Conservation (phyloP, 2,113 vertebrate genomes). For the Onychorhynchus coronatus region DNA sequence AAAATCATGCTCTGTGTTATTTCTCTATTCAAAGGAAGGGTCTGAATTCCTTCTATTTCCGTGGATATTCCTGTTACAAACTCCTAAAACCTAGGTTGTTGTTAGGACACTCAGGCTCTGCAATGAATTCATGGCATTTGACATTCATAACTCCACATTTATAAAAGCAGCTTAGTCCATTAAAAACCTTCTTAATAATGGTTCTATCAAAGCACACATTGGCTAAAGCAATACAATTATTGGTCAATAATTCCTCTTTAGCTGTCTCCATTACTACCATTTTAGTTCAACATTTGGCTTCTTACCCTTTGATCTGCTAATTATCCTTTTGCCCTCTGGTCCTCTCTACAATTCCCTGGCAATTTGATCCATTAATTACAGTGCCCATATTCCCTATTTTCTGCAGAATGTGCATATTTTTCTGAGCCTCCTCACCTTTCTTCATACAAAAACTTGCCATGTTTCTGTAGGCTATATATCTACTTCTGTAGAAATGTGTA, state of each 20-base stretch:
- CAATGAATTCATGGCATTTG: background rate
- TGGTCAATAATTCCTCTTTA: slow-evolving; percentile 57
- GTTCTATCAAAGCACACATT: background rate
- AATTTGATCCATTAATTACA: slow-evolving; percentile 58
- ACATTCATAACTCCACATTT: background rate
- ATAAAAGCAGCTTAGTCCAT: background rate
- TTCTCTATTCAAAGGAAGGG: background rate
- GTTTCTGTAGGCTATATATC: background rate
- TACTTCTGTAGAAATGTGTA: background rate
- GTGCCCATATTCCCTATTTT: background rate
- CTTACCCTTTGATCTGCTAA: slow-evolving; percentile 55
- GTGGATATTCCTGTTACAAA: background rate
- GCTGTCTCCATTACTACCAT: background rate
- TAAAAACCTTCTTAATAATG: slow-evolving; percentile 36
- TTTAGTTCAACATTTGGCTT: slow-evolving; percentile 37
- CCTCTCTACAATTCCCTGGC: slow-evolving; percentile 32
- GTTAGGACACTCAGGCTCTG: background rate
- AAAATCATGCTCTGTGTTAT: background rate
- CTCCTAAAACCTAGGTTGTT: background rate
- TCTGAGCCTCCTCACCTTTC: background rate
- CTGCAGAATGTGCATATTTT: background rate
- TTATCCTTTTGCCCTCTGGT: slow-evolving; percentile 53
- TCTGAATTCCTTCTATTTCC: background rate
- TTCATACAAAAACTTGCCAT: background rate
- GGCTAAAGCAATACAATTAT: slow-evolving; percentile 33